Base-by-base conservation (phyloP, 2,797 vertebrate genomes). In the Eupleurogrammus muticus region DNA sequence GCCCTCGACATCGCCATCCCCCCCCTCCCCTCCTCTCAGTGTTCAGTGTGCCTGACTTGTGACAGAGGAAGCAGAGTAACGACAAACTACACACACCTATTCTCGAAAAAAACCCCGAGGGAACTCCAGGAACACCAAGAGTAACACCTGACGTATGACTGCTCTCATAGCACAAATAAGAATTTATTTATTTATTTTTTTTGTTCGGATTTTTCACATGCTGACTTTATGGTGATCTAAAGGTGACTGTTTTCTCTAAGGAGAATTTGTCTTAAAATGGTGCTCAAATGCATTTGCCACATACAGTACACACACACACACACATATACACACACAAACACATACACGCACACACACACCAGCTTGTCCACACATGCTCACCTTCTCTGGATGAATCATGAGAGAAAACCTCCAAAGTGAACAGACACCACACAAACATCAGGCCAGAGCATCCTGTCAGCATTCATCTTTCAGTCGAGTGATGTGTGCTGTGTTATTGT, bases 201-300 rank as follows among this genome's bases (percentile, higher is more conserved):
- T 52, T 56, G 75, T 79, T 84, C 66, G 17, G 72, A 80, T 73
- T 77, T 86, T 77, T 66, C 79, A 86, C 79, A 72, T 82, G 72
- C 75, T 60, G 77, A 90, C 75, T 77, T 59, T 77, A 58, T 66
- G 82, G 64, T 51, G 57, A 86, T 79, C 79, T 75, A 73, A 83
- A 86, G 75, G 58, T 67, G 83, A 91, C 84, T 89, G 83, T 89
- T 86, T 88, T 88, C 85, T 88, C 87, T 78, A 63, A 82, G 77
- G 85, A 92, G 84, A 84, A 91, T 89, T 87, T 87, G 83, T 93
- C 85, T 90, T 87, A 91, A 90, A 92, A 94, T 92, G 94, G 94
- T 95, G 94, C 94, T 95, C 87, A 83, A 80, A 74, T 48, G 73
- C 84, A 84, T 74, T 73, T 87, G 60, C 68, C 86, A 89, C 84